These are phyloP conservation scores for Baccha elongata DNA, from an alignment of 2,888 invertebrate species.

Conservation along the genomic window DNA sequence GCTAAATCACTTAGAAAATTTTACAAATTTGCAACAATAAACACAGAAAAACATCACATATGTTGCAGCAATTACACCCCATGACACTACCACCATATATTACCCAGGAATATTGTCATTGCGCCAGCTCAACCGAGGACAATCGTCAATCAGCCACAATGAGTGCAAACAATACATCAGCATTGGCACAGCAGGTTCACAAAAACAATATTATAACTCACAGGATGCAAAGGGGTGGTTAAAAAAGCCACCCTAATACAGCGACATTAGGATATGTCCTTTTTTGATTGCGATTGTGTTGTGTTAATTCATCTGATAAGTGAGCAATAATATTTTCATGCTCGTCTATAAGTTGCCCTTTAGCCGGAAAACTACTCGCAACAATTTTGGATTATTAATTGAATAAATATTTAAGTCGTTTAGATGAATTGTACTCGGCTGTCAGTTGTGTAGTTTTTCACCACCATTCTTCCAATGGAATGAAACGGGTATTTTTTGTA, in stretches of 20 bases:
- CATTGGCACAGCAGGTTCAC: slow-evolving; percentile 68
- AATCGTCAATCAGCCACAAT: slow-evolving; percentile 64
- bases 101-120: slow-evolving; percentile 13
- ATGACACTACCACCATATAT: slow-evolving; percentile 31
- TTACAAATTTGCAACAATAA: slow-evolving; percentile 63
- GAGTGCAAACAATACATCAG: slow-evolving; percentile 63
- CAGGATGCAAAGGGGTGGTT: neutral
- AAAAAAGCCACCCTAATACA: slow-evolving; percentile 23
- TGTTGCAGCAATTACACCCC: slow-evolving; percentile 77
- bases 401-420: slow-evolving; percentile 73
- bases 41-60: slow-evolving; percentile 77
- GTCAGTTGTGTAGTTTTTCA: slow-evolving; percentile 12
- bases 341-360: neutral
- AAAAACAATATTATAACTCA: slow-evolving; percentile 33
- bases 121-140: slow-evolving; percentile 17
- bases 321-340: slow-evolving; percentile 78
- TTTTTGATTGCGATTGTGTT: slow-evolving; percentile 59
- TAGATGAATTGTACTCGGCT: slow-evolving; percentile 44
- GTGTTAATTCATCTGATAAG: slow-evolving; percentile 81
- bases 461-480: neutral
- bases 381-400: slow-evolving; percentile 63
- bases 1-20: slow-evolving; percentile 63
- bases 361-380: slow-evolving; percentile 24
- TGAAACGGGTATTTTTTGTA: slow-evolving; percentile 30
- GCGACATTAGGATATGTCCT: slow-evolving; percentile 2